phyloP scores from a whole-genome alignment of 1,140 invertebrate species.

The Drosophila ogumai region DNA sequence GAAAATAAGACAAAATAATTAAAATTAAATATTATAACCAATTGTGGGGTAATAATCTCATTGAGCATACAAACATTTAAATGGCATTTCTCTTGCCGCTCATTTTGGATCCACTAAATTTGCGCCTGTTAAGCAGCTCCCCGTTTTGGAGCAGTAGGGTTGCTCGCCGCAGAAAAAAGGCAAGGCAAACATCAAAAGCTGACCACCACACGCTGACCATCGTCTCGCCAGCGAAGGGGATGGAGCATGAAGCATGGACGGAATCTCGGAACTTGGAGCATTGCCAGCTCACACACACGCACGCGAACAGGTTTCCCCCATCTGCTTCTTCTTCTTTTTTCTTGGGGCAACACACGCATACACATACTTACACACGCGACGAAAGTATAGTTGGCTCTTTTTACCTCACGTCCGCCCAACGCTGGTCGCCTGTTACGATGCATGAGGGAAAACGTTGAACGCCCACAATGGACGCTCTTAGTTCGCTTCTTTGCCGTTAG shows the following conservation, averaged over 20 bases:
- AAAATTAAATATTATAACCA: no score
- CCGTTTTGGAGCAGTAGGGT: conserved; percentile 45
- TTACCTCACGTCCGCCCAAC: conserved; percentile 19
- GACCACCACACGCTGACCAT: conserved; percentile 67
- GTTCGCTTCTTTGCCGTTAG: conserved; percentile 54
- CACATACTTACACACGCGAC: conserved; percentile 6
- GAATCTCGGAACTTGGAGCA: conserved; percentile 40
- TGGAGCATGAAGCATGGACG: conserved; percentile 14
- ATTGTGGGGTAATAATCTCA: no score
- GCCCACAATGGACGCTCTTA: conserved; percentile 81
- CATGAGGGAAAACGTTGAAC: conserved; percentile 84
- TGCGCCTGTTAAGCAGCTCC: conserved; percentile 66
- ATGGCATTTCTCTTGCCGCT: background rate
- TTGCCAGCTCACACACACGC: conserved; percentile 32
- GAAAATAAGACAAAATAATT: no score
- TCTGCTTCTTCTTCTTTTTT: conserved; percentile 47
- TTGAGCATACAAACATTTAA: no score
- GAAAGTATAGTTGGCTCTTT: conserved; percentile 11
- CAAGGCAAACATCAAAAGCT: conserved; percentile 72
- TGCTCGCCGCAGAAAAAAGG: conserved; percentile 47
- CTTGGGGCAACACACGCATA: conserved; percentile 24
- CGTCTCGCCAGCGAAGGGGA: background rate
- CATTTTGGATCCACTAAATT: conserved; percentile 8
- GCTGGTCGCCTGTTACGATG: conserved; percentile 78
- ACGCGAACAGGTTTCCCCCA: conserved; percentile 47